These are phyloP conservation scores for Drosophila nigritarsus DNA, from an alignment of 2,888 invertebrate genomes.

Conservation along the genomic window DNA sequence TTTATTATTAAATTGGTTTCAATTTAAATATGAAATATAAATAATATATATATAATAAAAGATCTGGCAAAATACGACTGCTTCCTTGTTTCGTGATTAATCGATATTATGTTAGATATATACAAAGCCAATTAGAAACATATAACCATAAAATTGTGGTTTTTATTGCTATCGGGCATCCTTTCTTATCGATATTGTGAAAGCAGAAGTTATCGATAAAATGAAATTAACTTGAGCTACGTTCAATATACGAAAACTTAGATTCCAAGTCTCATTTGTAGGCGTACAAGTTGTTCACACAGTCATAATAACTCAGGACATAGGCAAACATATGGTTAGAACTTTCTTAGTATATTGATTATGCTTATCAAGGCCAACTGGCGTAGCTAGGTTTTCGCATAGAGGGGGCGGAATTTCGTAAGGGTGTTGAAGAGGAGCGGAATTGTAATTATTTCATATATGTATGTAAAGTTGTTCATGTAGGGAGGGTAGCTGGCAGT, in stretches of 20 bases:
- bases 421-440: neutral
- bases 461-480: neutral
- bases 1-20: neutral
- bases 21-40: neutral
- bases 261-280: neutral
- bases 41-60: neutral
- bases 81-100: neutral
- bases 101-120: neutral
- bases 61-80: neutral
- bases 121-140: neutral
- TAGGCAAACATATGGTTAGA: neutral
- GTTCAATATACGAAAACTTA: neutral
- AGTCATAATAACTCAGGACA: neutral
- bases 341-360: neutral
- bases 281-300: too few species aligned
- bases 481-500: neutral
- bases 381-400: neutral
- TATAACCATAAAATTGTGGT: accelerated
- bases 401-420: neutral
- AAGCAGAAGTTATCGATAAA: neutral
- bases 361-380: neutral
- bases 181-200: neutral
- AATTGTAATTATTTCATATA: neutral
- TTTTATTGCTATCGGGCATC: neutral
- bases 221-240: neutral